phyloP scores from a whole-genome alignment of 2,888 invertebrate genomes.

The Syrphus vitripennis region DNA sequence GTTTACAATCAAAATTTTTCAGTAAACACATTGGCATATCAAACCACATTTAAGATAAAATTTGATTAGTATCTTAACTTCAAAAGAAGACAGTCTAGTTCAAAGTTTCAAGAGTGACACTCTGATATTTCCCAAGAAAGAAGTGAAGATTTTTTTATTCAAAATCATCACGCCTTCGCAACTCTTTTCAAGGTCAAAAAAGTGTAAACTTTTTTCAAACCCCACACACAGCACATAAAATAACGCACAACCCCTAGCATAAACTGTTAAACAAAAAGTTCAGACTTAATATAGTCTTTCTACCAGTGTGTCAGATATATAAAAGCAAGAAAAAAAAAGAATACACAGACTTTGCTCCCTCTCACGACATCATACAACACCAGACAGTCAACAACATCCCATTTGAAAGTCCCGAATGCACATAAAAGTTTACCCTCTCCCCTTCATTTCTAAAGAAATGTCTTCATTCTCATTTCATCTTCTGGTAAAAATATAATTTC shows the following conservation, averaged over 20 bases:
- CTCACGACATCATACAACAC: background rate
- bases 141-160: background rate
- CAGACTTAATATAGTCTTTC: background rate
- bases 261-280: background rate
- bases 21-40: too few species aligned
- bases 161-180: background rate
- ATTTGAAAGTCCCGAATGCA: constrained; percentile 5
- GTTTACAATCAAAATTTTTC: too few species aligned
- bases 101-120: background rate
- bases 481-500: background rate
- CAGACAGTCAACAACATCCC: background rate
- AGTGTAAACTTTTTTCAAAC: background rate
- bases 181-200: background rate
- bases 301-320: background rate
- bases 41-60: too few species aligned
- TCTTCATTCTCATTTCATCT: constrained; percentile 12
- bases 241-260: background rate
- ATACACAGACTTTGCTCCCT: background rate
- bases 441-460: background rate
- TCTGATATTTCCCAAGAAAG: background rate
- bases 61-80: too few species aligned
- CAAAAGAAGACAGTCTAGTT: background rate
- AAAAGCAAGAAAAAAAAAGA: background rate
- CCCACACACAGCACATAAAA: background rate
- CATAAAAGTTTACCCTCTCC: background rate